phyloP scores from a whole-genome alignment of 1,140 invertebrate species.

The Pentalonia nigronervosa region DNA sequence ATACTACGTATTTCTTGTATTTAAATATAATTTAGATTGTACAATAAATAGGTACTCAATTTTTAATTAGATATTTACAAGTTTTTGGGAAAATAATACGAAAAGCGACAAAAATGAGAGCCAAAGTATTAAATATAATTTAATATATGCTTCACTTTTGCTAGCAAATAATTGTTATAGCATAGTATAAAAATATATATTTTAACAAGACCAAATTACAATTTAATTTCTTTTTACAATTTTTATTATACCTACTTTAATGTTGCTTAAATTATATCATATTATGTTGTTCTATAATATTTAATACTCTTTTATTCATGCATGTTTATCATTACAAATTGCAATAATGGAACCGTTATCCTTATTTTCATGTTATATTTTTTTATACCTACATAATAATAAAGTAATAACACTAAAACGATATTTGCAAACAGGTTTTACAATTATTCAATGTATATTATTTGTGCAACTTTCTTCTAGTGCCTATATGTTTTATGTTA shows the following conservation, averaged over 20 bases:
- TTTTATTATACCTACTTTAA: neutral
- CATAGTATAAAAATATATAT: neutral
- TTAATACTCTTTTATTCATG: neutral
- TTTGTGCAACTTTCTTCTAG: conserved; percentile 36
- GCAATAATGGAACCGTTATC: neutral
- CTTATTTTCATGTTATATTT: conserved; percentile 9
- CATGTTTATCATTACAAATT: neutral
- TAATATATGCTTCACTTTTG: neutral
- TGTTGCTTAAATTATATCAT: neutral
- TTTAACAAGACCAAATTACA: neutral
- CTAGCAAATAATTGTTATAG: neutral
- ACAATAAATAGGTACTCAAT: neutral
- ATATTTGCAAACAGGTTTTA: conserved; percentile 17
- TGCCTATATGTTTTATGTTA: neutral
- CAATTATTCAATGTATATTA: conserved; percentile 4
- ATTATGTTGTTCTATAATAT: neutral
- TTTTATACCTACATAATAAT: neutral
- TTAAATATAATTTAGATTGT: neutral
- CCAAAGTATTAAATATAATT: neutral
- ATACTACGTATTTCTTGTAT: neutral
- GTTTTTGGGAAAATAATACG: neutral
- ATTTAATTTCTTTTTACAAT: neutral
- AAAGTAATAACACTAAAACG: neutral
- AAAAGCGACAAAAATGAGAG: neutral
- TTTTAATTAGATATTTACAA: neutral